Evolutionary conservation across 2,888 invertebrate species (phyloP), one percentile per base, ranked within the genome.

Genomic region (Hypolimnas misippus): DNA sequence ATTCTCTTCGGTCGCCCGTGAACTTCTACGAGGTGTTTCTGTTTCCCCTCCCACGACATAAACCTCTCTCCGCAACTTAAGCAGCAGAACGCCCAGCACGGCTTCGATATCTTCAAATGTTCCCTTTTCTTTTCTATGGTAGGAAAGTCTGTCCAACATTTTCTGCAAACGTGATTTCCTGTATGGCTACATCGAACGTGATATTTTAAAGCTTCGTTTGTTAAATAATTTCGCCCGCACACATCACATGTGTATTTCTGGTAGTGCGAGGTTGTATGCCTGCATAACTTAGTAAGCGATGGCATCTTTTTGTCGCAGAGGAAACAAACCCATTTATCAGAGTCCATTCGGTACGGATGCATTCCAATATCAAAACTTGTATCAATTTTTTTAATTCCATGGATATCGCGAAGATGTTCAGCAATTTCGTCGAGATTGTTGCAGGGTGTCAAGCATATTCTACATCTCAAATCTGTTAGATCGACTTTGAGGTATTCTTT

Each of bases 401-500:
- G 91, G 2, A 57, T 33, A 7, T 76, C 70, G 19, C 78, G 71
- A 1, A 91, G 73, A 60, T 91, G 91, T 54, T 73, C 68, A 0
- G 85, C 84, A 0, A 86, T 69, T 10, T 82, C 75, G 7, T 80
- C 73, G 2, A 91, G 63, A 12, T 72, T 76, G 4, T 78, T 72
- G 50, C 77, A 85, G 0, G 81, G 72, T 40, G 73, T 64, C 0
- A 46, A 53, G 59, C 91, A 91, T 3, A 84, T 42, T 66, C 85
- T 77, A 67, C 91, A 91, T 61, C 75, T 79, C 1, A 91, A 71
- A 40, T 85, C 74, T 0, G 78, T 76, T 51, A 84, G 79, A 62
- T 91, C 91, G 0, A 87, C 89, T 78, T 91, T 91, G 1, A 91
- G 73, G 49, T 79, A 83, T 7, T 84, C 86, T 62, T 79, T 83